Evolutionary conservation across 2,888 invertebrate species (phyloP), one percentile per base, ranked within the genome.

Genomic region (Calliopum simillimum): DNA sequence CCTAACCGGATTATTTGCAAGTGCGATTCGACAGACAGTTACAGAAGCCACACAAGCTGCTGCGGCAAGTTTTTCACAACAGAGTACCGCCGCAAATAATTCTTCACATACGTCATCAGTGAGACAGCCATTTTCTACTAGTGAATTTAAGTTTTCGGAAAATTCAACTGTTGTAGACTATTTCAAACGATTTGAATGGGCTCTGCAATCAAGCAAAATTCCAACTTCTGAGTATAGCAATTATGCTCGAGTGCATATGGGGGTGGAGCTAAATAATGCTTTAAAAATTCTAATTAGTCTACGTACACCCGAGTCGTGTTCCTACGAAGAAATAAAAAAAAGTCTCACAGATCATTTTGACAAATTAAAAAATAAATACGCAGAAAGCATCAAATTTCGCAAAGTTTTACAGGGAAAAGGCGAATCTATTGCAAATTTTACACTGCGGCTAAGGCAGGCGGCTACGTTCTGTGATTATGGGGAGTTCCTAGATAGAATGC

Each of bases 241-340:
- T 1, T 75, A 61, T 21, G 71, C 71, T 23, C 70, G 69, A 16
- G 71, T 73, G 11, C 68, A 75, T n/a, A 74, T 74, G 70, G 70
- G 70, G 2, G 4, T 16, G 6, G 74, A 74, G 49, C 51, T 75
- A 8, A 73, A 74, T n/a, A 66, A 69, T 25, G 68, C 72, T 8
- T 33, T 73, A 2, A 75, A 73, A 59, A 16, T 68, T 3, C 25
- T 70, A 0, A 16, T 68, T 3, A 68, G 65, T 65, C 68, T 71
- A 3, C 47, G 41, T 12, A n/a, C n/a, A 4, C 65, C 70, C 23
- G 58, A 70, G 14, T 5, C 19, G 1, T 19, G 41, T 5, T 13
- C 13, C 11, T 58, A 41, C 25, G 46, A 51, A 25, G 61, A 66
- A 59, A 53, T 70, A 41, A 25, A 56, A 12, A 25, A 13, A 12